Evolutionary conservation across 2,888 invertebrate species (phyloP), one percentile per base, ranked within the genome.

Genomic region (Morinoia aosen): DNA sequence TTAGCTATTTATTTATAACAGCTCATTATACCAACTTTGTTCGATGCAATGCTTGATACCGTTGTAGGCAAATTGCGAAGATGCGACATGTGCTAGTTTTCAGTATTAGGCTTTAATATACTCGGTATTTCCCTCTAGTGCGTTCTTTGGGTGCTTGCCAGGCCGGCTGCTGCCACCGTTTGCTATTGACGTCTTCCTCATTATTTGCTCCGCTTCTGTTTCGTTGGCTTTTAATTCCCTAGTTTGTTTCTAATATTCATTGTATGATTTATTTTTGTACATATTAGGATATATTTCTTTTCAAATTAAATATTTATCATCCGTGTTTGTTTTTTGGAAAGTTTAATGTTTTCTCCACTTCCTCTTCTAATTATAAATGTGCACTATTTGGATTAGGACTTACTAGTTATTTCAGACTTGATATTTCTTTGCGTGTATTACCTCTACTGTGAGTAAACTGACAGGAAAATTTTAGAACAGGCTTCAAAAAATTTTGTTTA

Each of bases 91-190:
- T 8, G 33, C 19, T 76, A 76, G 76, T 76, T 76, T 76, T 76
- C 76, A 16, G 2, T 76, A 33, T 33, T 33, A 76, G 25, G 76
- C 76, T 76, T 76, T 48, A 90, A 90, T 90, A 48, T 90, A 90
- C 40, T 90, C 48, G 90, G 90, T 48, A 90, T 90, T 90, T 90
- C 90, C 90, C 40, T 40, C 40, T 90, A 25, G 76, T 90, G 90
- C 40, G 40, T 90, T 39, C 40, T 14, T 90, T 90, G 90, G 90
- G 48, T 48, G 90, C 48, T 90, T 40, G 90, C 90, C 90, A 90
- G 90, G 48, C 40, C 90, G 76, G 48, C 90, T 90, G 90, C 40
- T 90, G 90, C 90, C 90, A 48, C 90, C 90, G n/a, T 40, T 90
- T 48, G 90, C 90, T 40, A 90, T 90, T 90, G 90, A 90, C 90